Conservation (phyloP, 2,797 vertebrate species). For the Liparis tanakae region DNA sequence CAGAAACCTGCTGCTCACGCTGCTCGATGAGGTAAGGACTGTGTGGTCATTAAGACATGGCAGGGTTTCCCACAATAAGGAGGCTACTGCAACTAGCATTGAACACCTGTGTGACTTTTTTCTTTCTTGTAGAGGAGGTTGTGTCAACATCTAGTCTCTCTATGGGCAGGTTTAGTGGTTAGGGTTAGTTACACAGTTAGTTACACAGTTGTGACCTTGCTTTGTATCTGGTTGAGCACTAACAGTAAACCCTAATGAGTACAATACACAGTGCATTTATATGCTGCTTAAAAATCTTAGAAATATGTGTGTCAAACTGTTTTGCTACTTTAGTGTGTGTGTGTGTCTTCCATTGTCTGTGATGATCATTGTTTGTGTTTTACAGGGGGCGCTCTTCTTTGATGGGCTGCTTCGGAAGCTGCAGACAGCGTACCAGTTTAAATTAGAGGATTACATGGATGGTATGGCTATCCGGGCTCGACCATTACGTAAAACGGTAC, state of each 20-base stretch:
- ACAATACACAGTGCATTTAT: neutral
- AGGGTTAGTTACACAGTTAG: neutral
- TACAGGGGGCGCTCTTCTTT: slow-evolving; percentile 92
- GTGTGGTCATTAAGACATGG: neutral
- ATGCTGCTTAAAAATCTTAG: neutral
- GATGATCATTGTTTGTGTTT: slow-evolving; percentile 34
- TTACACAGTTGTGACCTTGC: neutral
- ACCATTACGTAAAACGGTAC: slow-evolving; percentile 93
- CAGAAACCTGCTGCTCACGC: slow-evolving; percentile 89
- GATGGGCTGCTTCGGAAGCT: slow-evolving; percentile 94
- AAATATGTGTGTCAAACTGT: neutral
- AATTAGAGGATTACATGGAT: slow-evolving; percentile 96
- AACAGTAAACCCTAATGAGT: slow-evolving; percentile 9
- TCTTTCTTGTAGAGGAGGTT: neutral
- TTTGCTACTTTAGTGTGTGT: neutral
- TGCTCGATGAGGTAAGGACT: slow-evolving; percentile 93
- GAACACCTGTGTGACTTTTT: neutral
- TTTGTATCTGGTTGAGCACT: neutral
- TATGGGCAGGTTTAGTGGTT: no score
- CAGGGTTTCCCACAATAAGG: neutral
- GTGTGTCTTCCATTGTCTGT: neutral
- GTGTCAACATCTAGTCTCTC: neutral
- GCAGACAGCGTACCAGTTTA: slow-evolving; percentile 94
- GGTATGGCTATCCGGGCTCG: slow-evolving; percentile 94
- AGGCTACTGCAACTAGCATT: neutral